Evolutionary conservation across 2,888 invertebrate genomes (phyloP), one percentile per base, ranked within the genome.

Genomic region (Augiades crinisus): DNA sequence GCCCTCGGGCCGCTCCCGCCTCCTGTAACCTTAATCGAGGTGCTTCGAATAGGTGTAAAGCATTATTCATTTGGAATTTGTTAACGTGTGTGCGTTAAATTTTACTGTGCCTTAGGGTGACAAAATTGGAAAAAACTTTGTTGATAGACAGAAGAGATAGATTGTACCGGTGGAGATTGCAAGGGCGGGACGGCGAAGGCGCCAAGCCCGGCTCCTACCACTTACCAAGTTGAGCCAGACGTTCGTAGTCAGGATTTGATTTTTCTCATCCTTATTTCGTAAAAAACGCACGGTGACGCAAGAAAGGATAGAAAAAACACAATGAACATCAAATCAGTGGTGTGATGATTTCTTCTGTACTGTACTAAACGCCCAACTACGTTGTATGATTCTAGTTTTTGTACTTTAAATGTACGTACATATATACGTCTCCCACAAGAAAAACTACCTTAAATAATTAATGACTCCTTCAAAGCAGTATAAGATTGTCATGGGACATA

Each of bases 221-320:
- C 97, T 96, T 94, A 98, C 98, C 96, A 98, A 93, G 92, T 97
- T 96, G 85, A 98, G 94, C 98, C 98, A 98, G 90, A 98, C 96
- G 93, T 98, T 98, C 90, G 98, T 97, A 84, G 97, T 96, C 91
- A 98, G 95, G 91, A 98, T 97, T 94, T 98, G 98, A 92, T 97
- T 98, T 94, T 98, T 99, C 94, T 99, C 99, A 91, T 99, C 98
- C 98, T 99, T 87, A 84, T 85, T 85, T 86, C 80, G 86, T 81
- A 71, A 81, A 94, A 90, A 92, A 93, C 90, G 91, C 88, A 84
- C 87, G 88, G 81, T 77, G 80, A 78, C 83, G 86, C 85, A 83
- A 86, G 88, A 90, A 86, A 84, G 82, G 82, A 83, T 86, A 74
- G 82, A 85, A 85, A 88, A 84, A 75, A 78, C 65, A 81, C 72